These are phyloP conservation scores for Lagenorhynchus albirostris DNA, from an alignment of 2,113 vertebrate species.

Conservation along the genomic window DNA sequence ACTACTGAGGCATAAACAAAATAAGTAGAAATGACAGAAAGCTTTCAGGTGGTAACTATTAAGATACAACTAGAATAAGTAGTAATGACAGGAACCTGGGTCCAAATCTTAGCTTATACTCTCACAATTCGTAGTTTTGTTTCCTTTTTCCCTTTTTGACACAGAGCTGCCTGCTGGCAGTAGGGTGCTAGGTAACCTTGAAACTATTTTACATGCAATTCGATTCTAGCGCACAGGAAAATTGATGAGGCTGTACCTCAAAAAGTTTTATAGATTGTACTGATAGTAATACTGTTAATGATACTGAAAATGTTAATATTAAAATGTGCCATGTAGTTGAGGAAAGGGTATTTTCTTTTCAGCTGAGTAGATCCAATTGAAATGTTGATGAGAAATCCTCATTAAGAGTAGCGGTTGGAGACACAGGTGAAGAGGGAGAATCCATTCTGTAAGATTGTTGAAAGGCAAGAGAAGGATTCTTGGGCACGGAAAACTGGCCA, in stretches of 20 bases:
- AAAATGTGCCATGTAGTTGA: not conserved
- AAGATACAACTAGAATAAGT: not conserved
- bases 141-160: not conserved
- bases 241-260: not conserved
- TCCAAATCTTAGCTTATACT: not conserved
- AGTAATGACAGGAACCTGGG: not conserved
- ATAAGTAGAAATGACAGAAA: not conserved
- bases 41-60: not conserved
- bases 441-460: not conserved
- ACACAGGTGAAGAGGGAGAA: not conserved
- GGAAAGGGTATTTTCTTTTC: not conserved
- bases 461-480: not conserved
- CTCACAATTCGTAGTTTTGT: not conserved
- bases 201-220: not conserved
- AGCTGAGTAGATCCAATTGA: not conserved
- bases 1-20: not conserved
- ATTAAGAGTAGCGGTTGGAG: not conserved
- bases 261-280: not conserved
- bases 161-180: constrained; percentile 28
- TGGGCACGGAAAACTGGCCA: not conserved
- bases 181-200: not conserved
- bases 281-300: not conserved
- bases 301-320: not conserved
- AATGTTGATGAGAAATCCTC: not conserved
- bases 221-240: not conserved